Evolutionary conservation across 2,797 vertebrate species (phyloP).

Genomic region (Phoebastria nigripes): DNA sequence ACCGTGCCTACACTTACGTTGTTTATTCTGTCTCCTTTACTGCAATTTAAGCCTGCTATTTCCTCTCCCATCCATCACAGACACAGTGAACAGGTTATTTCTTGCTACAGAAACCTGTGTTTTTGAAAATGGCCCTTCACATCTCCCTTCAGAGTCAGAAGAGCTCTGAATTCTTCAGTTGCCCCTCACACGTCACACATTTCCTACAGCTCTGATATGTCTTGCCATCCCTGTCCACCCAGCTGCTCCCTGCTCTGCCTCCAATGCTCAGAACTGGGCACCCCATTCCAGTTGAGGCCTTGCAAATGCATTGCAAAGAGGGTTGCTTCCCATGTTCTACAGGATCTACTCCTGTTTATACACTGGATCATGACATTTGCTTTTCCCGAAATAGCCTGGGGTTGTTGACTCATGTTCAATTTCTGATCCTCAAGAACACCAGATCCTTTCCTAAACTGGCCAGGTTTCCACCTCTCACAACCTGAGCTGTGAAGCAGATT

Average conservation of each 20-base stretch:
- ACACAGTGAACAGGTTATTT: neutral
- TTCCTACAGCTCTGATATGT: neutral
- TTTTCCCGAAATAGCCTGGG: neutral
- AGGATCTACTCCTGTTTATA: neutral
- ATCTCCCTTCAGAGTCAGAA: neutral
- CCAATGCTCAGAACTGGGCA: neutral
- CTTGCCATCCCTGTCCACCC: accelerated
- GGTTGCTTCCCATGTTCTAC: neutral
- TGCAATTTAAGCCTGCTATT: neutral
- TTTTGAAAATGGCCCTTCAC: neutral
- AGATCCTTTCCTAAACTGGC: neutral
- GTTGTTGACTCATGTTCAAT: neutral
- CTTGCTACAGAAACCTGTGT: neutral
- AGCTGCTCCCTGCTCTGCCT: neutral
- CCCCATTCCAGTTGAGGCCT: neutral
- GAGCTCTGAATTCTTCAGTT: neutral
- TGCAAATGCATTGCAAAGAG: neutral
- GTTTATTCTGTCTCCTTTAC: neutral
- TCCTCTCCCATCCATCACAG: neutral
- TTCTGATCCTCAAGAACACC: neutral
- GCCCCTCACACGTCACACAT: neutral
- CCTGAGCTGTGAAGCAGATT: neutral
- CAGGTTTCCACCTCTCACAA: neutral
- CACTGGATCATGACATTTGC: neutral
- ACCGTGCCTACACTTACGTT: neutral